phyloP scores from a whole-genome alignment of 2,888 invertebrate genomes.

The Mamestra brassicae region DNA sequence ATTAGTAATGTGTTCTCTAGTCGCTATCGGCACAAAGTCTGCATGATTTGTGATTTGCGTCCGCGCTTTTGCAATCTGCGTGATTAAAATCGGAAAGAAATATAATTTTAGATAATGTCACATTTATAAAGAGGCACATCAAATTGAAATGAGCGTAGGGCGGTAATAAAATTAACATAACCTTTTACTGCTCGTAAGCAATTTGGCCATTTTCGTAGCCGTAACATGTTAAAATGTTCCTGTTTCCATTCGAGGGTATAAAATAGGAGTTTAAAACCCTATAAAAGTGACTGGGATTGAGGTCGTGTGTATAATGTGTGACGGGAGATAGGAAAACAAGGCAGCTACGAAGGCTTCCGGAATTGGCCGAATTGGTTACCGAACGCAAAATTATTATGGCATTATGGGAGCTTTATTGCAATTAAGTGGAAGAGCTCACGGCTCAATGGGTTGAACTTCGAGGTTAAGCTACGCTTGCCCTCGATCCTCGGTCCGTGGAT shows the following conservation, averaged over 20 bases:
- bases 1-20: too few species aligned
- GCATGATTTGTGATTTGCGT: not conserved
- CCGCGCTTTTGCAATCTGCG: conserved; percentile 16
- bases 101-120: conserved; percentile 56
- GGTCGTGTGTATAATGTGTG: conserved; percentile 65
- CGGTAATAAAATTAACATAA: conserved; percentile 76
- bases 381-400: not conserved
- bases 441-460: too few species aligned
- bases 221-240: conserved; percentile 73
- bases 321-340: conserved; percentile 17
- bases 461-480: too few species aligned
- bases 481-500: too few species aligned
- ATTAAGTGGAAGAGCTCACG: too few species aligned
- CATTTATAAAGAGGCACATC: conserved; percentile 49
- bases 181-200: conserved; percentile 73
- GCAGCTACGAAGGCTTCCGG: conserved; percentile 13
- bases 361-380: not conserved
- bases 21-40: not conserved
- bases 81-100: conserved; percentile 37
- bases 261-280: conserved; percentile 74
- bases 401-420: not conserved
- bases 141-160: conserved; percentile 60
- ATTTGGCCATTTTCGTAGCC: conserved; percentile 73
- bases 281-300: conserved; percentile 71
- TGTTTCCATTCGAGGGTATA: conserved; percentile 74